A percentile compares a stretch with the other conserved stretches of the same genome.
These are phyloP conservation scores for Chaetoderma sp. DNA, from an alignment of 2,888 invertebrate species.

Conservation along the genomic window DNA sequence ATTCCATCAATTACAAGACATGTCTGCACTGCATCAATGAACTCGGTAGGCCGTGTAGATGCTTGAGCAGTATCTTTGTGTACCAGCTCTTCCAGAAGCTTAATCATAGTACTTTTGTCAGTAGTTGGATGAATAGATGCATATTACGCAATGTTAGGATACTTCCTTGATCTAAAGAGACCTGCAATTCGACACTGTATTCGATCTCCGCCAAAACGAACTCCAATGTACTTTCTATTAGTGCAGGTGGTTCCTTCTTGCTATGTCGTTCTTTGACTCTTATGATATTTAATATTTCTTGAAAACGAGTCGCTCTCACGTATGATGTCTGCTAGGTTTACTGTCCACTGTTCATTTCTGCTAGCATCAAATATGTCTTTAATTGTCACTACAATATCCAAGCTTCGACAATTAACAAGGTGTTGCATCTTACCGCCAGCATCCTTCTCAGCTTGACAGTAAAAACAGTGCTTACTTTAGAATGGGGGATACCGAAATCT, in stretches of 20 bases:
- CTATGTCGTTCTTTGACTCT: not conserved
- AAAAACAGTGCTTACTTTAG: slow-evolving; percentile 2
- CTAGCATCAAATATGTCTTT: not conserved
- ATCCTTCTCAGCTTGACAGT: slow-evolving; percentile 4
- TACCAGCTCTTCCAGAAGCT: slow-evolving; percentile 11
- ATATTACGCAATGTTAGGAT: not conserved
- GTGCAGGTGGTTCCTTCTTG: not conserved
- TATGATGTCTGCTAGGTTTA: not conserved
- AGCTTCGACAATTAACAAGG: slow-evolving; percentile 2
- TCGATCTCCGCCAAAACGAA: not conserved
- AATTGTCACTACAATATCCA: not conserved
- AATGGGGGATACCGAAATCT: not conserved
- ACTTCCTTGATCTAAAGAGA: not conserved
- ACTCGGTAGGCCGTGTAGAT: not conserved
- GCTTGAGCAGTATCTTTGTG: not conserved
- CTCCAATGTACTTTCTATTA: not conserved
- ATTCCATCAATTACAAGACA: slow-evolving; percentile 20
- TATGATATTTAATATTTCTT: not conserved
- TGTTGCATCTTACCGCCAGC: not conserved
- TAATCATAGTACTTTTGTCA: slow-evolving; percentile 17
- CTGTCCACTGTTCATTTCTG: not conserved
- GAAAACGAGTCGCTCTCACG: not conserved
- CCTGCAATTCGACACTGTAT: not conserved
- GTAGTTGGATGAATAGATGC: slow-evolving; percentile 14
- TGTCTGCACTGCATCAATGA: not conserved